A percentile compares a stretch with the other conserved stretches of the same genome.
Evolutionary conservation across 2,888 invertebrate species (phyloP).

Genomic region (Dasysyrphus albostriatus): DNA sequence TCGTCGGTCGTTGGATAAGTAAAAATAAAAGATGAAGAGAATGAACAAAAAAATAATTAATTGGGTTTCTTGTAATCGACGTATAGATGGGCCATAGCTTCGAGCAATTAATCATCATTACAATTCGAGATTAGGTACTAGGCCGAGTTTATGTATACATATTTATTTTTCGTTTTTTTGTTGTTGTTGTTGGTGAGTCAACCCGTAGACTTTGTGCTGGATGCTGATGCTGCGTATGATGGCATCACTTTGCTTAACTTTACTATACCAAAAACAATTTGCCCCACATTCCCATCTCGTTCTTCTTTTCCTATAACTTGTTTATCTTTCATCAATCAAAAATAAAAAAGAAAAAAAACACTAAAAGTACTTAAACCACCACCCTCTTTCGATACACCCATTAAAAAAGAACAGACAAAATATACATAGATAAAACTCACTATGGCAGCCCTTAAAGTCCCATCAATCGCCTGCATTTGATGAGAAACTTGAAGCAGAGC

Average conservation of each 20-base stretch:
- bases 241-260: slow-evolving; percentile 45
- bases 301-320: slow-evolving; percentile 62
- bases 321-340: slow-evolving; percentile 75
- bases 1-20: background rate
- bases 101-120: slow-evolving; percentile 75
- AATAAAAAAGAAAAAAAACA: slow-evolving; percentile 31
- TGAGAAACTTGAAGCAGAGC: slow-evolving; percentile 43
- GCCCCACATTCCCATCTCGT: slow-evolving; percentile 37
- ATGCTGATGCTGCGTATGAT: slow-evolving; percentile 50
- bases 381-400: slow-evolving; percentile 44
- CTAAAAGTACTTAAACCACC: slow-evolving; percentile 59
- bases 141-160: slow-evolving; percentile 19
- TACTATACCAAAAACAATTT: slow-evolving; percentile 22
- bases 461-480: slow-evolving; percentile 70
- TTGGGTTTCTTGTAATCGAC: slow-evolving; percentile 71
- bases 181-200: slow-evolving; percentile 26
- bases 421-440: slow-evolving; percentile 20
- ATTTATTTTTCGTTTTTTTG: slow-evolving; percentile 1
- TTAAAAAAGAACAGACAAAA: slow-evolving; percentile 15
- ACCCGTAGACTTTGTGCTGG: slow-evolving; percentile 7
- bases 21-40: background rate
- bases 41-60: slow-evolving; percentile 52
- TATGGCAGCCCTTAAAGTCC: slow-evolving; percentile 69
- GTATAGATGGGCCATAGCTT: slow-evolving; percentile 60
- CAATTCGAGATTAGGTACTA: slow-evolving; percentile 56